Base-by-base conservation (phyloP, 2,888 invertebrate genomes). In the Synergus gifuensis region DNA sequence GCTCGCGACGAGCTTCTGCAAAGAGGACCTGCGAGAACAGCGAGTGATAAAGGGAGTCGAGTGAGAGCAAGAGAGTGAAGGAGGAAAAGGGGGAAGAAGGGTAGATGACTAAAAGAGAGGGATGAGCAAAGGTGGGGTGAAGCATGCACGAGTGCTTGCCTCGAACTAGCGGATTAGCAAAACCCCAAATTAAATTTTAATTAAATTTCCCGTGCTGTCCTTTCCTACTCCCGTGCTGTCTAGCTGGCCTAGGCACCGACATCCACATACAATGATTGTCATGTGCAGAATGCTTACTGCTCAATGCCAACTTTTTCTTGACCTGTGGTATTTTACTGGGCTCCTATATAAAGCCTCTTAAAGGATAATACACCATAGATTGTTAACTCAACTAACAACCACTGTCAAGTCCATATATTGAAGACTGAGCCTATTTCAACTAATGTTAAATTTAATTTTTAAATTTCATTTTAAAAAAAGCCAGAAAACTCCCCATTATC, bases 101-200 rank as follows among this genome's bases (percentile, higher is more conserved):
- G 76, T 73, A 78, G 73, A 63, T 9, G 42, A 44, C n/a, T 36
- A 12, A 16, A 46, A 67, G 67, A 44, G 67, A 16, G 14, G 40
- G 46, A 46, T 46, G 22, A 44, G 44, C 44, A 67, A 3, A 12
- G 66, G 18, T n/a, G 18, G n/a, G 66, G 22, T 67, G 18, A 67
- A 67, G 44, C 44, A 67, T 22, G 67, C 46, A 44, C 46, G 67
- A 67, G 67, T 67, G 67, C 67, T 46, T 67, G 77, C 63, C 81
- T 81, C 81, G 87, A 87, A 87, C 86, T 85, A 85, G 85, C 77
- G 88, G 90, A 90, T 89, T 90, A 90, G 87, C 84, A 86, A 87
- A 89, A 86, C 86, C 88, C 84, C 83, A 88, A 90, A 89, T 90
- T 88, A 86, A 89, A 90, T 89, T 90, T 90, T 90, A 90, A 90